Percentiles rank a stretch among this genome's conserved stretches.
phyloP scores from a whole-genome alignment of 2,888 invertebrate species.

The Tinea pellionella region DNA sequence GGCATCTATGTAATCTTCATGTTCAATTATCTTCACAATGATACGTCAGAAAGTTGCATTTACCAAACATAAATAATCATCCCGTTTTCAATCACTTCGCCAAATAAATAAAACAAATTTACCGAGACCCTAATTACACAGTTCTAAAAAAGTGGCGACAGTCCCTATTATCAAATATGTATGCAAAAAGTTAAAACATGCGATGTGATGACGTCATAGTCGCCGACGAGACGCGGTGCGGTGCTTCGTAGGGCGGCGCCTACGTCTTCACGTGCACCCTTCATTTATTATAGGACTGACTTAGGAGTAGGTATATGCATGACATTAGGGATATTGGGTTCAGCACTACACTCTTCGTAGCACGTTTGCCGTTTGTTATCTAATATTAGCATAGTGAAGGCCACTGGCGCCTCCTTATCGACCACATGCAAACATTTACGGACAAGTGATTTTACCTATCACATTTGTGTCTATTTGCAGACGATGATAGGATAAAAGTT shows the following conservation, averaged over 20 bases:
- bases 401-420: constrained; percentile 62
- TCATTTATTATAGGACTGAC: constrained; percentile 32
- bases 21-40: background rate
- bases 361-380: constrained; percentile 39
- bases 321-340: constrained; percentile 29
- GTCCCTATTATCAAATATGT: constrained; percentile 56
- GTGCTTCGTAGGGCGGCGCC: constrained; percentile 60
- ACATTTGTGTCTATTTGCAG: constrained; percentile 43
- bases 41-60: background rate
- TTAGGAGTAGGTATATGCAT: constrained; percentile 49
- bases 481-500: constrained; percentile 35
- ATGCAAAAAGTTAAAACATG: constrained; percentile 53
- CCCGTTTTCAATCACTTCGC: constrained; percentile 23
- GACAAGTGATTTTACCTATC: constrained; percentile 55
- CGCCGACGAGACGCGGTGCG: constrained; percentile 62
- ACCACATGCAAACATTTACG: constrained; percentile 48
- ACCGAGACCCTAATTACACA: constrained; percentile 56
- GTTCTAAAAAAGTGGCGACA: constrained; percentile 57
- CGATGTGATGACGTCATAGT: constrained; percentile 57
- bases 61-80: background rate
- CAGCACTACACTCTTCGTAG: constrained; percentile 47
- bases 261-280: constrained; percentile 30
- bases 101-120: constrained; percentile 52
- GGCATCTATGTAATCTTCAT: constrained; percentile 28
- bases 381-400: constrained; percentile 20